Base-by-base conservation (phyloP, 2,888 invertebrate species). In the Agrochola lychnidis region DNA sequence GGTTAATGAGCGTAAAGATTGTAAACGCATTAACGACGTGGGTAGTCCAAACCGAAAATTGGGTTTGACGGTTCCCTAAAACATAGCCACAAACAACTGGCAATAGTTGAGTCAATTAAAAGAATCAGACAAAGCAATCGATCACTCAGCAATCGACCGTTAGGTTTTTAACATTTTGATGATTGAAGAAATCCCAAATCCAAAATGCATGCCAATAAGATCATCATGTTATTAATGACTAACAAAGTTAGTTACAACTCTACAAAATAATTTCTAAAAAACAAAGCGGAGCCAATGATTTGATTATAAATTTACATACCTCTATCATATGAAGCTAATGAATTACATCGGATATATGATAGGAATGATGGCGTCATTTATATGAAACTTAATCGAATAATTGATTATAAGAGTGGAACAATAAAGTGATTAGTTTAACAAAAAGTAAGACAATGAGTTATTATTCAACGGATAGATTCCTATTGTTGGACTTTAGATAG, bases 391-490 rank as follows among this genome's bases (percentile, higher is more conserved):
- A 96, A 96, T 95, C 94, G 95, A 96, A 94, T 96, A 96, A 96
- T 96, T 96, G 96, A 96, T 96, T 96, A 95, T 94, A 94, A 93
- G 93, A 95, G 92, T 92, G 92, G 94, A 96, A 96, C 96, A 96
- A 96, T 96, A 95, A 95, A 96, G 95, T 96, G 96, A 96, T 96
- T 96, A 96, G 96, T 95, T 94, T 90, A 93, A 96, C 95, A 95
- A 96, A 96, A 96, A 95, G 94, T 94, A 94, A 95, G 96, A 96
- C 96, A 96, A 96, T 96, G 96, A 96, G 92, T 95, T 96, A 96
- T 96, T 96, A 96, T 96, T 94, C 94, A 92, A 91, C 88, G 91
- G 92, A 95, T 95, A 95, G 92, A 92, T 93, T 93, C 89, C 94
- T 94, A 95, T 95, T 95, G 95, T 95, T 93, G 92, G 90, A 85